These are phyloP conservation scores for Syndactyla subalaris DNA, from an alignment of 2,797 vertebrate genomes.

Conservation along the genomic window DNA sequence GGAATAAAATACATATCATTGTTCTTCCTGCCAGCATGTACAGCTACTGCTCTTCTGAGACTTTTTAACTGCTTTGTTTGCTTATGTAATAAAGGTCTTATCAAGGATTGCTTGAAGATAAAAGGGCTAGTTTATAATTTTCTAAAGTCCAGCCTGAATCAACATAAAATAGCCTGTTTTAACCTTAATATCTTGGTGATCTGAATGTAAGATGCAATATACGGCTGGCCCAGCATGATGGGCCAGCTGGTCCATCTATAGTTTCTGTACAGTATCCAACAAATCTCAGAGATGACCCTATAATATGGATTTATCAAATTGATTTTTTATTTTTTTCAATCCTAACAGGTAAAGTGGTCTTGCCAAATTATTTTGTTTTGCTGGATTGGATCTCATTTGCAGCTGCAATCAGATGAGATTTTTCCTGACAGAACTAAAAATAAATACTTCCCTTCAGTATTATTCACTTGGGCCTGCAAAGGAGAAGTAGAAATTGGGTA, in stretches of 20 bases:
- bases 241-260: not conserved
- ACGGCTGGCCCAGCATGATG: not conserved
- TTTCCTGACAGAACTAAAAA: conserved; percentile 5
- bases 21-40: conserved; percentile 14
- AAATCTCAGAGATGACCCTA: not conserved
- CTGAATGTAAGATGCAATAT: not conserved
- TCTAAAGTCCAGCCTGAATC: not conserved
- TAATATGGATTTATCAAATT: not conserved
- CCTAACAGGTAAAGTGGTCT: not conserved
- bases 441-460: not conserved
- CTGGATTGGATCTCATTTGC: not conserved
- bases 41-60: not conserved
- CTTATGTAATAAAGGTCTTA: conserved; percentile 21
- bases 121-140: conserved; percentile 11
- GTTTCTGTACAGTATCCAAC: not conserved
- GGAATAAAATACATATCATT: not conserved
- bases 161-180: not conserved
- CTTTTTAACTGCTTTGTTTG: conserved; percentile 44
- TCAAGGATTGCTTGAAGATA: conserved; percentile 15
- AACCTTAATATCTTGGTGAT: not conserved
- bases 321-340: not conserved
- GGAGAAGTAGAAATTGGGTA: conserved; percentile 6
- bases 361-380: not conserved
- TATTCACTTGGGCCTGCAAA: not conserved
- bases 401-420: not conserved